Base-by-base conservation (phyloP, 2,113 vertebrate genomes). In the Tragelaphus buxtoni region DNA sequence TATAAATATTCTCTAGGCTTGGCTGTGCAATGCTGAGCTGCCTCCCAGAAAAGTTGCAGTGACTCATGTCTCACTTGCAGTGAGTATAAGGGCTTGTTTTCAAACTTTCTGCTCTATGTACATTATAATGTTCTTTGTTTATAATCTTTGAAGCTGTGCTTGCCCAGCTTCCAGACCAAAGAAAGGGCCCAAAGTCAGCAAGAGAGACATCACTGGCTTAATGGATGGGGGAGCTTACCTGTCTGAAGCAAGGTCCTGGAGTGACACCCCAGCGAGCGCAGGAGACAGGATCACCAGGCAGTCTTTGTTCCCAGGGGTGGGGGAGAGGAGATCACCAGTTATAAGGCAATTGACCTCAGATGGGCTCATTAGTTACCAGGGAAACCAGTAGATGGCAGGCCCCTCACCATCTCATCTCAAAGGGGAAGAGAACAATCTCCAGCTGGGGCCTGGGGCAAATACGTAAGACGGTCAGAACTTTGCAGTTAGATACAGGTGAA, bases 91-190 rank as follows among this genome's bases (percentile, higher is more conserved):
- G 72, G 7, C 28, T n/a, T 96, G 28, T 63, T 96, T 93, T 56
- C 49, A 76, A 93, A 91, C 30, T 58, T 87, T 92, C 42, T 91
- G 82, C 53, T 84, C 81, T 92, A 42, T 97, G 84, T 83, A 42
- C 49, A 90, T 74, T 90, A 80, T 85, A 88, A 93, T 81, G 45
- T 49, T 79, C n/a, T 69, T 69, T 69, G 63, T 69, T 69, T 69
- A 69, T 69, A 69, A 39, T 69, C n/a, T 22, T 69, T 69, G 18
- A 39, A 69, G 65, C 28, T 49, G 45, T 32, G 9, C 76, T 49
- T 79, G 45, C 30, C 45, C 16, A 18, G 28, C 76, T 49, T 49
- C 45, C 9, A 79, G 76, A 49, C 9, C 1, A 18, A 79, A 32
- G 45, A 79, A 49, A 79, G 45, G 28, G 45, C 45, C 76, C 0